Base-by-base conservation (phyloP, 2,888 invertebrate species). In the Altica lythri region DNA sequence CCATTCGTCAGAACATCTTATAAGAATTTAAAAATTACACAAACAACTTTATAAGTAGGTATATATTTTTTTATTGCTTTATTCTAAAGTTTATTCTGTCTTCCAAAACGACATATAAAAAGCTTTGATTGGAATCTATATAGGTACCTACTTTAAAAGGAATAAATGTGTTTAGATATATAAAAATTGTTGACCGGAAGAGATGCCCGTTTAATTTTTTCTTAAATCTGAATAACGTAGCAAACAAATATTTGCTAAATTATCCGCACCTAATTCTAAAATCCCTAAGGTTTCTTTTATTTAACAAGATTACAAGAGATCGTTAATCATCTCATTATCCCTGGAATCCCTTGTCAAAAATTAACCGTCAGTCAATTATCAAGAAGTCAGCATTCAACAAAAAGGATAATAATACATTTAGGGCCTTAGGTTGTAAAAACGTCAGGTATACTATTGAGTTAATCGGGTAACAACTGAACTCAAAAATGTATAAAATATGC, bases 401-500 rank as follows among this genome's bases (percentile, higher is more conserved):
- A 55, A 43, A 46, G 43, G 51, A 37, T 40, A 42, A 47, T 51
- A 47, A 51, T 55, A 51, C 42, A 55, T 54, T 54, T 54, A 54
- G 27, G 37, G 37, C 18, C 25, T 27, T 29, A 34, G 12, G 18
- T 35, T 43, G 38, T 45, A 52, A 48, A 30, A 9, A 5, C 17
- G 40, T 32, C 49, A 49, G 49, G 49, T 49, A 49, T n/a, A 14
- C n/a, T 29, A 19, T 45, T 30, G 32, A 19, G 45, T 40, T 40
- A 40, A 40, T 40, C 40, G 40, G 40, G 22, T 12, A 40, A 40
- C 40, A 40, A 40, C 45, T 57, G 56, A 59, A 59, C 58, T 57
- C 55, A 51, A 55, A 61, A 61, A 61, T 57, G 53, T 50, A 59
- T 67, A 65, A 68, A 68, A 65, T 68, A 68, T 68, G 67, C 65